These are phyloP conservation scores for Idaea aversata DNA, from an alignment of 2,888 invertebrate genomes.

Conservation along the genomic window DNA sequence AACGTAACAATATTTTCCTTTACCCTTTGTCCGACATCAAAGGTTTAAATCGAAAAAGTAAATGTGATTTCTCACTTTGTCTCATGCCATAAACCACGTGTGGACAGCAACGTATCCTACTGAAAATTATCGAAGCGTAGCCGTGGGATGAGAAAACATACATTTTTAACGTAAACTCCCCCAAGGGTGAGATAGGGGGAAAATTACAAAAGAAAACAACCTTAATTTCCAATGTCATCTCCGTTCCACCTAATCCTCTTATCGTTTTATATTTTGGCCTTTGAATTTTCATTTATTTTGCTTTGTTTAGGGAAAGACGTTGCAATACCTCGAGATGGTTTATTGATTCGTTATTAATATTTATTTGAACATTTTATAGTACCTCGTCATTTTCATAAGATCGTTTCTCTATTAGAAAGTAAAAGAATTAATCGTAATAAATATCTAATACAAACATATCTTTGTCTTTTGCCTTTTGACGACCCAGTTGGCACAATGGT, in stretches of 20 bases:
- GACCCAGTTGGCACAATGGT: too few species aligned
- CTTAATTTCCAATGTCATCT: constrained; percentile 81
- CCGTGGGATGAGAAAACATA: constrained; percentile 63
- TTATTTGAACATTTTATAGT: constrained; percentile 23
- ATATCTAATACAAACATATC: too few species aligned
- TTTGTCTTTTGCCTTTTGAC: too few species aligned
- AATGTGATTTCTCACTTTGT: constrained; percentile 24
- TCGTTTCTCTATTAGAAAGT: background rate
- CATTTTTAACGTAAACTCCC: constrained; percentile 72
- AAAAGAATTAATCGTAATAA: too few species aligned
- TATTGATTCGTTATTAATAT: constrained; percentile 54
- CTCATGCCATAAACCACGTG: constrained; percentile 50
- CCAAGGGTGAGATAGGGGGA: constrained; percentile 69
- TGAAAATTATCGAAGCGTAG: constrained; percentile 59
- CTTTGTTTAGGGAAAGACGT: constrained; percentile 75
- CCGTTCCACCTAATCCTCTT: constrained; percentile 79
- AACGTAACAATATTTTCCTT: background rate
- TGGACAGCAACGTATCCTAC: constrained; percentile 55
- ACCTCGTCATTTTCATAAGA: background rate
- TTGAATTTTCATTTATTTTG: constrained; percentile 80
- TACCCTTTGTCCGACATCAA: background rate
- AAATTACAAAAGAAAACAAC: constrained; percentile 80
- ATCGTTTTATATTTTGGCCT: constrained; percentile 78
- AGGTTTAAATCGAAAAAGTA: background rate
- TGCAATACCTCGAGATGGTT: constrained; percentile 41